These are phyloP conservation scores for Holcopasites calliopsidis DNA, from an alignment of 1,140 invertebrate genomes.

Conservation along the genomic window DNA sequence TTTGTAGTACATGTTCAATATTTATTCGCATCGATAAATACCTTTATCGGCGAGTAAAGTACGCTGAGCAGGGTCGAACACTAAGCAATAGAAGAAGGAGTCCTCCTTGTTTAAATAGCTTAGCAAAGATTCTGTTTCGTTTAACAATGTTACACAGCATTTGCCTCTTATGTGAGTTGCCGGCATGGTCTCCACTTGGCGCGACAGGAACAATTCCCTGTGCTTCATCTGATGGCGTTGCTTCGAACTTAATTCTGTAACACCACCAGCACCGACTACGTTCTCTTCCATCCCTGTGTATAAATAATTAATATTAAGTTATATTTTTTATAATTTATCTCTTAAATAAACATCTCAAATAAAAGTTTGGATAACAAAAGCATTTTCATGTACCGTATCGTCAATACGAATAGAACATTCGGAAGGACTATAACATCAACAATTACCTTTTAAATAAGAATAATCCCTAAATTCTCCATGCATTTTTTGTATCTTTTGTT, in stretches of 20 bases:
- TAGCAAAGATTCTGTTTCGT: slow-evolving; percentile 97
- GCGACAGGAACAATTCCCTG: slow-evolving; percentile 97
- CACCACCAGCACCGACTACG: slow-evolving; percentile 77
- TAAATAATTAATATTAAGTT: slow-evolving; percentile 17
- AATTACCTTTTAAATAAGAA: no score
- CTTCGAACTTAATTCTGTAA: slow-evolving; percentile 83
- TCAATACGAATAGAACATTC: background rate
- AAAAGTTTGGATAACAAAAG: slow-evolving; percentile 43
- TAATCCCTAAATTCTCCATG: slow-evolving; percentile 28
- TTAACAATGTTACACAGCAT: slow-evolving; percentile 98
- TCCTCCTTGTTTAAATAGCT: slow-evolving; percentile 99
- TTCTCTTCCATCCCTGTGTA: slow-evolving; percentile 80
- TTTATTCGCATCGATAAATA: slow-evolving; percentile 67
- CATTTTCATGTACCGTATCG: background rate
- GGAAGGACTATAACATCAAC: no score
- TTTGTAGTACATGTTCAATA: background rate
- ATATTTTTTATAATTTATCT: background rate
- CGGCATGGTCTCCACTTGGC: slow-evolving; percentile 98
- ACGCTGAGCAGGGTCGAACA: slow-evolving; percentile 99
- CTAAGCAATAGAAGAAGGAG: slow-evolving; percentile 99
- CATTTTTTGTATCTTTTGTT: background rate
- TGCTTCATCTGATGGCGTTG: slow-evolving; percentile 98
- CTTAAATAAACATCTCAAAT: background rate
- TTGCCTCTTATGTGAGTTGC: slow-evolving; percentile 99
- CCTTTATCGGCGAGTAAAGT: slow-evolving; percentile 99